phyloP scores from a whole-genome alignment of 2,888 invertebrate species.

The Chirona hameri region DNA sequence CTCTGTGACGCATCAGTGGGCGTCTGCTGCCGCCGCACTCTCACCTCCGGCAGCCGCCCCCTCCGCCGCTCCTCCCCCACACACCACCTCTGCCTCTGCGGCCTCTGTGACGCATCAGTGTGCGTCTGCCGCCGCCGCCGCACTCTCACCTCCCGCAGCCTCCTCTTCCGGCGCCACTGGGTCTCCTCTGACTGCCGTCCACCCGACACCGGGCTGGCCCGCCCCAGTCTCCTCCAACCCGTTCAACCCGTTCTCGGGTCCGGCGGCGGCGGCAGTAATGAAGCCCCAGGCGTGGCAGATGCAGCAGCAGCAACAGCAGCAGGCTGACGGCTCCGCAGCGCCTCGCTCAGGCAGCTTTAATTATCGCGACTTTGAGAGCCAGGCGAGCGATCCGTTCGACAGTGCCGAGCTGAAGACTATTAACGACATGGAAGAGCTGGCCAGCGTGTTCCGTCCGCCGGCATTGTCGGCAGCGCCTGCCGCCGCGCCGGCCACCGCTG shows the following conservation, averaged over 20 bases:
- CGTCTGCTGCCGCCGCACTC: too few species aligned
- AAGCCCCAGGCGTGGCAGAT: not conserved
- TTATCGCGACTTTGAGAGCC: conserved; percentile 76
- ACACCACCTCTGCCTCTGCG: too few species aligned
- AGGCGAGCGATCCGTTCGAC: conserved; percentile 89
- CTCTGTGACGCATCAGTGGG: too few species aligned
- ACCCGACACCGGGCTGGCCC: not conserved
- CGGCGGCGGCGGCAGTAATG: not conserved
- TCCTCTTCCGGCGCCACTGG: not conserved
- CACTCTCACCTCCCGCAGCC: not conserved
- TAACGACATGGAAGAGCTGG: conserved; percentile 85
- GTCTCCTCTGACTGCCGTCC: too few species aligned
- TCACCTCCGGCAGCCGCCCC: not conserved
- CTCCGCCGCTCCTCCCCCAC: not conserved
- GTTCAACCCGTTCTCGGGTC: not conserved
- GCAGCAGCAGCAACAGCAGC: too few species aligned
- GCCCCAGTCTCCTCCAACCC: not conserved
- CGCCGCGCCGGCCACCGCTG: not conserved
- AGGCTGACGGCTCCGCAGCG: not conserved
- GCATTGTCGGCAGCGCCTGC: conserved; percentile 22
- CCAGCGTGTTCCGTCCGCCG: conserved; percentile 60
- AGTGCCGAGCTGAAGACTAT: conserved; percentile 87
- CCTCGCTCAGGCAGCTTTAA: not conserved
- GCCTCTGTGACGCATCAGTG: too few species aligned
- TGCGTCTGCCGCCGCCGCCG: too few species aligned